Evolutionary conservation across 2,797 vertebrate genomes (phyloP).

Genomic region (Eulemur coronatus): DNA sequence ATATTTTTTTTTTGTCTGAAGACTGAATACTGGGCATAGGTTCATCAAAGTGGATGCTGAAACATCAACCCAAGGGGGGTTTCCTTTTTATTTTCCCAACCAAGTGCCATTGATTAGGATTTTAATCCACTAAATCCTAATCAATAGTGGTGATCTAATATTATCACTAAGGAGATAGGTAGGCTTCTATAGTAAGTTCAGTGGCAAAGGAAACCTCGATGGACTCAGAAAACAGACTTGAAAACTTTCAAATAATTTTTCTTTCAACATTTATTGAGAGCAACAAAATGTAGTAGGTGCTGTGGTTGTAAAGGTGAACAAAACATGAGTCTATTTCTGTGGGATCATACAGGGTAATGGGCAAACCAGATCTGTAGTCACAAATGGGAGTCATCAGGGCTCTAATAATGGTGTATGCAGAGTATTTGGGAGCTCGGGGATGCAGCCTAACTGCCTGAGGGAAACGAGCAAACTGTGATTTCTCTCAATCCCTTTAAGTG

Average conservation of each 20-base stretch:
- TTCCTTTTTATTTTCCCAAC: conserved; percentile 42
- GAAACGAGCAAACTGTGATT: background rate
- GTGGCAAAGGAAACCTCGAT: conserved; percentile 28
- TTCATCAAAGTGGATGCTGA: background rate
- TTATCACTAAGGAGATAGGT: background rate
- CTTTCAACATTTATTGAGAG: background rate
- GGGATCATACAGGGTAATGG: background rate
- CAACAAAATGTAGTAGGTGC: background rate
- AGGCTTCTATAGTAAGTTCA: background rate
- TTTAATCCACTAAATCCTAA: conserved; percentile 1
- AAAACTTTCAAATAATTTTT: background rate
- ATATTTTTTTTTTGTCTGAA: conserved; percentile 43
- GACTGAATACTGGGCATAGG: background rate
- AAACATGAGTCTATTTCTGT: background rate
- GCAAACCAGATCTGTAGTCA: background rate
- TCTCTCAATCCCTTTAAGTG: background rate
- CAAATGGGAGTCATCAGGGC: background rate
- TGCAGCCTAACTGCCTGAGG: background rate
- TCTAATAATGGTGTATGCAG: background rate
- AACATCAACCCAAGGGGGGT: background rate
- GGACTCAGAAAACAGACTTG: conserved; percentile 1
- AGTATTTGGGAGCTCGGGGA: background rate
- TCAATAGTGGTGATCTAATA: background rate
- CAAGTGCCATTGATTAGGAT: background rate
- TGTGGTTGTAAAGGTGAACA: background rate